Conservation (phyloP, 2,888 invertebrate genomes). For the Thumatha senex region DNA sequence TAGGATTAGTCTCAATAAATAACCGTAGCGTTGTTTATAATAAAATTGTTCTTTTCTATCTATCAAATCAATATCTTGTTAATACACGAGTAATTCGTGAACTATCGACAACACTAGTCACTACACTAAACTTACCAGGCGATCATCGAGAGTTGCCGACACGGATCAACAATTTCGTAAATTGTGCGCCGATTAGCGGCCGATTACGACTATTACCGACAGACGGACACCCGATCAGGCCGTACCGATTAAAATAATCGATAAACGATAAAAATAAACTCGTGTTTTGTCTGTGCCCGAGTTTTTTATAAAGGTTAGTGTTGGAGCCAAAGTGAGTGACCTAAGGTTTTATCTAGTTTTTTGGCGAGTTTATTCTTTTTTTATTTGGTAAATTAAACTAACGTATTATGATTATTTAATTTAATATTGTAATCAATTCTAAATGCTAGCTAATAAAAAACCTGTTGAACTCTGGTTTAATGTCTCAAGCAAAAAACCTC, state of each 20-base stretch:
- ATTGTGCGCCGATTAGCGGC: conserved; percentile 82
- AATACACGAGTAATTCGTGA: background rate
- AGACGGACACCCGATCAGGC: conserved; percentile 78
- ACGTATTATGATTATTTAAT: conserved; percentile 5
- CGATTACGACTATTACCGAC: conserved; percentile 81
- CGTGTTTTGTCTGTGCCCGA: conserved; percentile 54
- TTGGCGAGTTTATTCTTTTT: conserved; percentile 6
- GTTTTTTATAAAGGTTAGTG: conserved; percentile 55
- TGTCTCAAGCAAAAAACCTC: background rate
- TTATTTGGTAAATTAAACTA: conserved; percentile 7
- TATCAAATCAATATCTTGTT: too few relatives aligned
- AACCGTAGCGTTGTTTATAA: too few relatives aligned
- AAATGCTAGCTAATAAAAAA: conserved; percentile 9
- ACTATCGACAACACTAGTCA: conserved; percentile 51
- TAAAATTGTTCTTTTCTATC: too few relatives aligned
- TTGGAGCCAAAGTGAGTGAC: conserved; percentile 35
- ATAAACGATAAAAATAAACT: conserved; percentile 74
- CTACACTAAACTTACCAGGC: conserved; percentile 63
- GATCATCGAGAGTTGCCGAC: conserved; percentile 74
- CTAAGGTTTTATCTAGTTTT: conserved; percentile 39
- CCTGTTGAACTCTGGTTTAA: conserved; percentile 3
- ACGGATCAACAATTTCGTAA: conserved; percentile 82
- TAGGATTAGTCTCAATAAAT: too few relatives aligned
- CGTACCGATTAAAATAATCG: conserved; percentile 80
- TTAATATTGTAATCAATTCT: conserved; percentile 11